phyloP scores from a whole-genome alignment of 2,113 vertebrate genomes.

The Plecotus auritus region DNA sequence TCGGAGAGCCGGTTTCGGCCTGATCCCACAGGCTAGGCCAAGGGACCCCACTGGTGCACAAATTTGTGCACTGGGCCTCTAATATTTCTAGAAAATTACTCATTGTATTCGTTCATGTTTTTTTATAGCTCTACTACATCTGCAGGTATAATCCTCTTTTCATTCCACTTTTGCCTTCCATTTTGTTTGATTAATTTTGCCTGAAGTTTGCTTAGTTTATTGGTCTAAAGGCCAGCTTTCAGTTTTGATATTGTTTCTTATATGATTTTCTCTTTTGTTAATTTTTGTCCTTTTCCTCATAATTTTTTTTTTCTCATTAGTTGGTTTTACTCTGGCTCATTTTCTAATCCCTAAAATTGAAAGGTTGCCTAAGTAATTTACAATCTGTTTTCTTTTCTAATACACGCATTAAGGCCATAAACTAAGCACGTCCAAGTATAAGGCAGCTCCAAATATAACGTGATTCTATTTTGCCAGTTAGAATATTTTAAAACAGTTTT shows the following conservation, averaged over 20 bases:
- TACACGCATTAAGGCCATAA: not conserved
- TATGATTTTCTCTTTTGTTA: not conserved
- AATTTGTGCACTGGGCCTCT: no score
- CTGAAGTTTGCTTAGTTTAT: not conserved
- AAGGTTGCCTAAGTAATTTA: not conserved
- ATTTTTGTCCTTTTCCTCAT: not conserved
- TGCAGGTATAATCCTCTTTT: not conserved
- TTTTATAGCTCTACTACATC: not conserved
- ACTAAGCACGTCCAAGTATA: not conserved
- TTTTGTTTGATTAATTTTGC: constrained; percentile 7
- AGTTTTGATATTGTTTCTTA: not conserved
- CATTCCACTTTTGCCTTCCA: not conserved
- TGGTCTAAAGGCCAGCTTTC: not conserved
- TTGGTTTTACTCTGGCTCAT: constrained; percentile 9
- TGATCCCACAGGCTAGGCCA: no score
- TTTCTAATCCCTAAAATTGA: not conserved
- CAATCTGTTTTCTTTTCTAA: not conserved
- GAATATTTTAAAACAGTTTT: not conserved
- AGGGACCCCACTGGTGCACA: no score
- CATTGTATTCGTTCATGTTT: not conserved
- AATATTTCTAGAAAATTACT: not conserved
- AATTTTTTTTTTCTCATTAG: not conserved
- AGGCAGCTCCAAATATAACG: not conserved
- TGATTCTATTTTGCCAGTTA: not conserved
- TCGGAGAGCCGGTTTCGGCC: no score